Evolutionary conservation across 2,113 vertebrate species (phyloP), one percentile per base, ranked within the genome.

Genomic region (Notiomystis cincta): DNA sequence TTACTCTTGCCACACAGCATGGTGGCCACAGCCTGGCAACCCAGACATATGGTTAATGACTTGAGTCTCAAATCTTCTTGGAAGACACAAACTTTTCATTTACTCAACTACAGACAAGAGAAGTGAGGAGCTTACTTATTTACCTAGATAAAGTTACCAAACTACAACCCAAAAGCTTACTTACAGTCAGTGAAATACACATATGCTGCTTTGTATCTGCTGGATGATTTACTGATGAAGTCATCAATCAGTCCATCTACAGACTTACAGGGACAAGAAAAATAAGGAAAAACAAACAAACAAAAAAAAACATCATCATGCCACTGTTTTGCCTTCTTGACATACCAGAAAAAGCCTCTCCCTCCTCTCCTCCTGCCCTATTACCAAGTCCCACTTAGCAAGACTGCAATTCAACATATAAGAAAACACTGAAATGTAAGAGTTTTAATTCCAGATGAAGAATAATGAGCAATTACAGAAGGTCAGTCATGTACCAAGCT

Each of bases 141-240:
- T 81, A 83, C 35, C 56, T 50, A 87, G 2, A 85, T 31, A 15
- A 51, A 88, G 62, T 48, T 40, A 89, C 4, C 75, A 77, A 93
- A 47, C 30, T 80, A 51, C 25, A 88, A 56, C 4, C 80, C 35
- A 60, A 94, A 75, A 95, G 64, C 40, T 51, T 95, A 99, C 99
- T 99, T 98, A 99, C 99, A 99, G 97, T 99, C 99, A 67, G 99
- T 99, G 96, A 99, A 99, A 98, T 99, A 99, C 87, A 99, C 97
- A 27, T 99, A 99, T 1, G 99, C 99, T 89, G 98, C 98, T 98
- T 99, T 99, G 89, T 99, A 99, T 96, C 98, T 99, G 92, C 98
- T 97, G 48, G 98, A 97, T 56, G 98, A 98, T 97, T 98, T 99
- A 87, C 38, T 67, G 81, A 98, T 98, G 97, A 99, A 99, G 97